phyloP scores from a whole-genome alignment of 2,888 invertebrate genomes.

The Acrobasis repandana region DNA sequence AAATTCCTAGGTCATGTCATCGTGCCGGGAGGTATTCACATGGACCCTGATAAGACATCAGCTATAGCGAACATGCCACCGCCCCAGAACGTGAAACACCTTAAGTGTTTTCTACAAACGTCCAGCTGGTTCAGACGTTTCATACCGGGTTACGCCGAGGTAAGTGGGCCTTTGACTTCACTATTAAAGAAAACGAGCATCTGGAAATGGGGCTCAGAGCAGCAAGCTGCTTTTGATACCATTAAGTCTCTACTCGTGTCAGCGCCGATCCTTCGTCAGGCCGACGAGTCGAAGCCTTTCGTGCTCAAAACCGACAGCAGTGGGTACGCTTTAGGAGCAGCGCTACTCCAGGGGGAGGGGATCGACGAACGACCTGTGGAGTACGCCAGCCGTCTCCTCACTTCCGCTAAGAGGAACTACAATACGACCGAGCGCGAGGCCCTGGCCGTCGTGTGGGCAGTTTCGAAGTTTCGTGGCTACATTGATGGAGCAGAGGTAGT shows the following conservation, averaged over 20 bases:
- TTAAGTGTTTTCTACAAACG: constrained; percentile 25
- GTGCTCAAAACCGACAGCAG: constrained; percentile 5
- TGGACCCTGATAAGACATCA: constrained; percentile 40
- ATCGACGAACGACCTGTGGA: constrained; percentile 22
- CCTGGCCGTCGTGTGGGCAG: constrained; percentile 28
- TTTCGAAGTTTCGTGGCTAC: constrained; percentile 38
- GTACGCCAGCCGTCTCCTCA: constrained; percentile 28
- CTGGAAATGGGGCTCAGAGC: constrained; percentile 5
- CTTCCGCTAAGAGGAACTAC: constrained; percentile 38
- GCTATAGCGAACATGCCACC: constrained; percentile 36
- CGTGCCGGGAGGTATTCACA: constrained; percentile 34
- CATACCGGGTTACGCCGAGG: constrained; percentile 31
- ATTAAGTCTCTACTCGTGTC: background rate
- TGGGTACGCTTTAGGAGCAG: constrained; percentile 20
- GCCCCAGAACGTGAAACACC: constrained; percentile 26
- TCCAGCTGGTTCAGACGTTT: constrained; percentile 39
- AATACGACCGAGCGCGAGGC: constrained; percentile 50
- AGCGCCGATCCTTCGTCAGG: constrained; percentile 2
- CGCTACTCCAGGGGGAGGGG: constrained; percentile 31
- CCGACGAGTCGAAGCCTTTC: background rate
- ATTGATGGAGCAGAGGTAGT: constrained; percentile 36
- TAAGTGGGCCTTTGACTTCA: constrained; percentile 31
- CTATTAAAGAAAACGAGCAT: background rate
- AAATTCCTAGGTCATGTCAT: constrained; percentile 46
- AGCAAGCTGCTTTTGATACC: background rate